Evolutionary conservation across 2,797 vertebrate species (phyloP).

Genomic region (Hylomyscus alleni): DNA sequence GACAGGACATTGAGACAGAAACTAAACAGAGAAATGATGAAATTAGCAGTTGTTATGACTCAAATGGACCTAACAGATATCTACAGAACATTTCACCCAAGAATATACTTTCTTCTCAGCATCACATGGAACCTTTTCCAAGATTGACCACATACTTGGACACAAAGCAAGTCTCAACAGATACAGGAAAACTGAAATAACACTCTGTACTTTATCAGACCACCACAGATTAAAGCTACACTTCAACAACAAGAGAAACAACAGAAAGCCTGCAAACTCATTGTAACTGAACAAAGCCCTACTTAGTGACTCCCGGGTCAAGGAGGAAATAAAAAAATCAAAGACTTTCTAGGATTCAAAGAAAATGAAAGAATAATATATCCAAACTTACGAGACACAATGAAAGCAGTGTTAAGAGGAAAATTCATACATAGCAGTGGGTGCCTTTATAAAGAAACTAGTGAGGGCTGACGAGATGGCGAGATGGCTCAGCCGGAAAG

Average conservation of each 20-base stretch:
- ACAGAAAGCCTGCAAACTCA: background rate
- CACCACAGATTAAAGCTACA: background rate
- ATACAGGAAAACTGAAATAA: background rate
- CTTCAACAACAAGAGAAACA: background rate
- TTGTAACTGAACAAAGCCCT: background rate
- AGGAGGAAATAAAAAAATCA: background rate
- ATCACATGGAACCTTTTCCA: background rate
- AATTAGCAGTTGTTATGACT: background rate
- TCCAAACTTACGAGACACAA: background rate
- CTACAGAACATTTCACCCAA: background rate
- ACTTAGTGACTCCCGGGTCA: background rate
- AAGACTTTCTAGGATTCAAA: background rate
- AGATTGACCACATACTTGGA: background rate
- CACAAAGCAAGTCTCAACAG: background rate
- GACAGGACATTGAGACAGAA: background rate
- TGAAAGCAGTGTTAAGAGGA: background rate
- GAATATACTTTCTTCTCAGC: background rate
- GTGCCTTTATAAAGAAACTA: background rate
- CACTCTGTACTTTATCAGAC: background rate
- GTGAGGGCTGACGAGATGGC: no score
- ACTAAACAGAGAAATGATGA: background rate
- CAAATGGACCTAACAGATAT: background rate
- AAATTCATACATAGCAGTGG: no score
- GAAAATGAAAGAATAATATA: background rate
- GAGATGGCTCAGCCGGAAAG: no score